Evolutionary conservation across 2,888 invertebrate genomes (phyloP), one percentile per base, ranked within the genome.

Genomic region (Agrilus mali): DNA sequence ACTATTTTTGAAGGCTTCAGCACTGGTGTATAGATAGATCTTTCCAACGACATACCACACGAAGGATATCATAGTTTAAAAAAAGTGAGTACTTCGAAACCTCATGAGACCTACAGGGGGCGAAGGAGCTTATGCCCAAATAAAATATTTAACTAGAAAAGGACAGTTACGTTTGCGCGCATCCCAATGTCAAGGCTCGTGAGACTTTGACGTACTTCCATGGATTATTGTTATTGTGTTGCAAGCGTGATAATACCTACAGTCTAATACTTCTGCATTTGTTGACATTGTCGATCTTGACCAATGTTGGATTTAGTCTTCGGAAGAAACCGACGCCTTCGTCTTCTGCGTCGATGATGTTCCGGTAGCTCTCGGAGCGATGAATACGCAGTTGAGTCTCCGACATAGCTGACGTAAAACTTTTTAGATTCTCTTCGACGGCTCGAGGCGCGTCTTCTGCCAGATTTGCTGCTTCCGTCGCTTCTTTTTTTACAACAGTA

Each of bases 361-460:
- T 63, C 38, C 65, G 60, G 54, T 67, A 67, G 49, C 66, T 67
- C 55, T 65, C 73, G 65, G 68, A 72, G 60, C 69, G 71, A 60
- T 59, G 73, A 65, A 68, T 73, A 65, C 66, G 70, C 66, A 61
- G 69, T 38, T 27, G 27, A 27, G 27, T 67, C 34, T 38, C 42
- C 33, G 31, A 27, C 41, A 36, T 36, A 39, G 14, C n/a, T 40
- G 33, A 33, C 41, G 39, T 50, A 46, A 41, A 51, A 47, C 44
- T 47, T 47, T 44, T 47, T 50, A 14, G 46, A 31, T 16, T 43
- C 46, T 17, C 47, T 48, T 4, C 54, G 35, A 52, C 44, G 48
- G 46, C 45, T 48, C 50, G 37, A 35, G 41, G 36, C 38, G 27
- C 8, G 27, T 42, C 33, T 34, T 43, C 41, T 45, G 27, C 20